Evolutionary conservation across 2,888 invertebrate genomes (phyloP), one percentile per base, ranked within the genome.

Genomic region (Leptinotarsa rubiginosa): DNA sequence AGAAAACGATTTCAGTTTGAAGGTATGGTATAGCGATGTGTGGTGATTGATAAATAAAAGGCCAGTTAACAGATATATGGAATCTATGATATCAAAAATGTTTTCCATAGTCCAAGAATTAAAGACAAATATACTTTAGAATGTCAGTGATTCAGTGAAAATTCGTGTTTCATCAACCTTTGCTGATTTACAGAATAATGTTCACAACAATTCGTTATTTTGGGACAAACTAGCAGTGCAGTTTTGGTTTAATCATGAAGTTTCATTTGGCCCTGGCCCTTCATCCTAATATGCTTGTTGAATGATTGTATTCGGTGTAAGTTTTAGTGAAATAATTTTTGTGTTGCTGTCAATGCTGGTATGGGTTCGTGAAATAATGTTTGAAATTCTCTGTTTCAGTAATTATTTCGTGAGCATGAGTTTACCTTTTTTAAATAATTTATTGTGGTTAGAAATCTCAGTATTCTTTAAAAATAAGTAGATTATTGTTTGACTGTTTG

Each of bases 361-460:
- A 56, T 56, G n/a, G 41, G 31, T 62, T 62, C 16, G n/a, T 62
- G n/a, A 25, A 62, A 62, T 18, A 62, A 20, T 22, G 20, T 18
- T 22, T 56, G 56, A 56, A 12, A 56, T 20, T 18, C 7, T 1
- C 52, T 7, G 18, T 52, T 52, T 52, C 4, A 20, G 15, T 22
- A 22, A 56, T 68, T 56, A 41, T 52, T 54, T 66, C 7, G 47
- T 56, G 74, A 65, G 65, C 70, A 74, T 25, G 65, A 67, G 68
- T 71, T 70, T 71, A 59, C 74, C 71, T 71, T 69, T 65, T 47
- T 70, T 59, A 10, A 41, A 52, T 62, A 31, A 75, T 73, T 75
- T 73, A 75, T 74, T 74, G 62, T 75, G 56, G 73, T 75, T 72
- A 74, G 68, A 76, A 76, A 76, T 78, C 75, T 76, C 76, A 78